Percentiles rank a stretch among this genome's conserved stretches.
phyloP scores from a whole-genome alignment of 2,888 invertebrate species.

The Ametastegia equiseti region DNA sequence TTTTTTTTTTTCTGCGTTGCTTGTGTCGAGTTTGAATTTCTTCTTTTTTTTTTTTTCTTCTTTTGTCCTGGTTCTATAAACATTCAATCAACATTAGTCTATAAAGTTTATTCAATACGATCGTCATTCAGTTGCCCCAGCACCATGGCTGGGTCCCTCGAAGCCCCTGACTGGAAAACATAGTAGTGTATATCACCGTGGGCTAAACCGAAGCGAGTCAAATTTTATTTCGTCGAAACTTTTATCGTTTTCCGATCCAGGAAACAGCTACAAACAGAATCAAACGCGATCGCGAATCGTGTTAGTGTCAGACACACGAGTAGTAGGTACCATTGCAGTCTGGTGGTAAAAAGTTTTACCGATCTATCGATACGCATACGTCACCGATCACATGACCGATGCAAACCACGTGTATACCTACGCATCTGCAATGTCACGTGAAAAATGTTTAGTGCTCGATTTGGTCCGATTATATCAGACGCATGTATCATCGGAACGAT shows the following conservation, averaged over 20 bases:
- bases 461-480: not conserved
- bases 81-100: slow-evolving; percentile 32
- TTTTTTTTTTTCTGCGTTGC: too few species aligned
- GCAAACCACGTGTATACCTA: not conserved
- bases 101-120: slow-evolving; percentile 13
- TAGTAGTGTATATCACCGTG: not conserved
- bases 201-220: slow-evolving; percentile 24
- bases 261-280: slow-evolving; percentile 52
- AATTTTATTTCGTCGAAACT: slow-evolving; percentile 58
- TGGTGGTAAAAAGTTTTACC: not conserved
- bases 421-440: not conserved
- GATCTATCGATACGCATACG: not conserved
- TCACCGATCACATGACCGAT: not conserved
- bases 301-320: not conserved
- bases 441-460: not conserved
- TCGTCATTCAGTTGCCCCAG: not conserved
- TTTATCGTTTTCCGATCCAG: slow-evolving; percentile 63
- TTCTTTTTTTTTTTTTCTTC: too few species aligned
- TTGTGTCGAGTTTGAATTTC: too few species aligned
- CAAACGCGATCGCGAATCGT: slow-evolving; percentile 16
- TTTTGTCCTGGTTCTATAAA: not conserved
- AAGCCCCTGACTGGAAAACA: not conserved
- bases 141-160: not conserved
- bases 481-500: not conserved
- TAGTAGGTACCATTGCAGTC: not conserved